Evolutionary conservation across 2,113 vertebrate genomes (phyloP).

Genomic region (Ictidomys tridecemlineatus): DNA sequence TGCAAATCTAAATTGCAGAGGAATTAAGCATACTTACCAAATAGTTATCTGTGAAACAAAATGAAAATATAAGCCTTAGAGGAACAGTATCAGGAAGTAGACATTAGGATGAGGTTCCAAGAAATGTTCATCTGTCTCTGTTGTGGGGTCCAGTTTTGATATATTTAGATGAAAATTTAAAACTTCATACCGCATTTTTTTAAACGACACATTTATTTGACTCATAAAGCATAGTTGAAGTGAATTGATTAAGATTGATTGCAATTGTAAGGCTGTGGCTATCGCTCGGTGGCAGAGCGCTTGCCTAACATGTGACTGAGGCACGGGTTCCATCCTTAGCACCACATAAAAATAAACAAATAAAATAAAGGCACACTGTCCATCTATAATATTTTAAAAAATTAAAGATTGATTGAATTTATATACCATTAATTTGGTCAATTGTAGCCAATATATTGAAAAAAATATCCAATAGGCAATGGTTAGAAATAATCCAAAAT

Average conservation of each 20-base stretch:
- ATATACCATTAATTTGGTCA: neutral
- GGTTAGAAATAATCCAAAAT: neutral
- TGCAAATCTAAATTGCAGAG: constrained; percentile 77
- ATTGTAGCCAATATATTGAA: neutral
- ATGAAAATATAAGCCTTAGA: constrained; percentile 8
- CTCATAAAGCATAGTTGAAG: neutral
- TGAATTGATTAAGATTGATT: neutral
- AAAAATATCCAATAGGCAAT: neutral
- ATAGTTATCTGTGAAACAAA: constrained; percentile 65
- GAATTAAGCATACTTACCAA: constrained; percentile 71
- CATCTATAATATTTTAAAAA: too few relatives aligned
- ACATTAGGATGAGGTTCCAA: neutral
- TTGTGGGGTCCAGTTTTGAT: neutral
- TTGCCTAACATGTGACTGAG: too few relatives aligned
- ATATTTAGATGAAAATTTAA: constrained; percentile 33
- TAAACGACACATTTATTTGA: constrained; percentile 37
- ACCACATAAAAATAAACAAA: too few relatives aligned
- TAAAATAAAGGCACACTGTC: too few relatives aligned
- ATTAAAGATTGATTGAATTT: neutral
- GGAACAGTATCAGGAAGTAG: neutral
- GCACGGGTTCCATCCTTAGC: too few relatives aligned
- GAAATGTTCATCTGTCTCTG: neutral
- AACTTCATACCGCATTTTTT: neutral
- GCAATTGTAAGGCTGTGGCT: neutral
- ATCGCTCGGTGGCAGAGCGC: too few relatives aligned